Base-by-base conservation (phyloP, 2,797 vertebrate species). In the Bufotes viridis region DNA sequence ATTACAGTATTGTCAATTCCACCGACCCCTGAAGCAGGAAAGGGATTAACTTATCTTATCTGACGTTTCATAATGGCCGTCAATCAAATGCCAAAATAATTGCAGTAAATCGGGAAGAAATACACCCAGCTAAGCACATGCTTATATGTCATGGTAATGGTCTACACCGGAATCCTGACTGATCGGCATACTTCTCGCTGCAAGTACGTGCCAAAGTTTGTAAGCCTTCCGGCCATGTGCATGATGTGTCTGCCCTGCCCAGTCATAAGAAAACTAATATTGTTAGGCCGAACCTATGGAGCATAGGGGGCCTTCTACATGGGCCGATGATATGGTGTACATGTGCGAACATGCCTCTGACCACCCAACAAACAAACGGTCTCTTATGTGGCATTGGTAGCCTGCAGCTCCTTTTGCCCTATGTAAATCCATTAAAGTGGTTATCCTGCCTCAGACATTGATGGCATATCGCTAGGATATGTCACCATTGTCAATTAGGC, bases 11-110 rank as follows among this genome's bases (percentile, higher is more conserved):
- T 58, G 70, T 51, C 7, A 24, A 55, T 84, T 74, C 42, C 24
- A 34, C 15, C 51, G 34, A 42, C 34, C 78, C 86, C 79, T 82
- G 57, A 1, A 63, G 86, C 79, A 6, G 42, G 79, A 26, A 29
- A 63, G 34, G 57, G 86, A 87, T 87, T 82, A 82, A 24, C 12
- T 5, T 55, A 22, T 76, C 79, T 53, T 17, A 74, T 82, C 65
- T 82, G 85, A 81, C 85, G 17, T 22, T 14, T 72, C 22, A 26
- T n/a, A 61, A 81, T 55, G 49, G 78, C 58, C 24, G 63, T 87
- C 86, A 87, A 76, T 87, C 86, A 87, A 34, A 55, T 12, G 67
- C 51, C 24, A 72, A 13, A 74, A 81, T 87, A 87, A 87, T 81
- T 60, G 85, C 53, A 60, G 78, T 63, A 34, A 53, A 29, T 63